Evolutionary conservation across 1,140 invertebrate genomes (phyloP), one percentile per base, ranked within the genome.

Genomic region (Chrysoperla carnea): DNA sequence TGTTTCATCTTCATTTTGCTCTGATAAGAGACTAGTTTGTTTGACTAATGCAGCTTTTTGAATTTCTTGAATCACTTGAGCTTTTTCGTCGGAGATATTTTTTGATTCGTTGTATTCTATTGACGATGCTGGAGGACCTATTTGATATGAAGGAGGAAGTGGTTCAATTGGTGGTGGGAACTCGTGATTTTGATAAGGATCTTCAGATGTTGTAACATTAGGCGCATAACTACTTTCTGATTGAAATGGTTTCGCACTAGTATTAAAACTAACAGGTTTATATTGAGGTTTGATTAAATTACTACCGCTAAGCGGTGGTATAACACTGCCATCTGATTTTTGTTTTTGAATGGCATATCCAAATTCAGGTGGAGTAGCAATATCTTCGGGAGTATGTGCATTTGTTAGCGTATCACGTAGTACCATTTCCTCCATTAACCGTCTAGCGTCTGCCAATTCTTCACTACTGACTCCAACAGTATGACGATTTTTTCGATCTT

Each of bases 381-480:
- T 49, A 39, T 45, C 41, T 14, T 43, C 47, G 12, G 43, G 44
- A 8, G 46, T 42, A 5, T 7, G 50, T 43, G 40, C 39, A 36
- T 48, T 44, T 33, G 60, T 56, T 50, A 62, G 51, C 23, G 28
- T 39, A 8, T 51, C 41, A n/a, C 52, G 40, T 11, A 74, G 52
- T 6, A 67, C 62, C 52, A 76, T 73, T 46, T 80, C 69, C 50
- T 82, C 73, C 35, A 86, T 68, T 52, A 81, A 72, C 40, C 74
- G 70, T 36, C 83, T 66, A 1, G 84, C 84, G 46, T 76, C 70
- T 1, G 75, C 80, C 17, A 88, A 58, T 50, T 88, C 84, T 54
- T 85, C 82, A 1, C 69, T 65, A 4, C 77, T 84, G 1, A 87
- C 84, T 12, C 81, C 83, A 4, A 88, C 81, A 0, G 84, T 88